phyloP scores from a whole-genome alignment of 2,113 vertebrate genomes.

The Oophaga pumilio region DNA sequence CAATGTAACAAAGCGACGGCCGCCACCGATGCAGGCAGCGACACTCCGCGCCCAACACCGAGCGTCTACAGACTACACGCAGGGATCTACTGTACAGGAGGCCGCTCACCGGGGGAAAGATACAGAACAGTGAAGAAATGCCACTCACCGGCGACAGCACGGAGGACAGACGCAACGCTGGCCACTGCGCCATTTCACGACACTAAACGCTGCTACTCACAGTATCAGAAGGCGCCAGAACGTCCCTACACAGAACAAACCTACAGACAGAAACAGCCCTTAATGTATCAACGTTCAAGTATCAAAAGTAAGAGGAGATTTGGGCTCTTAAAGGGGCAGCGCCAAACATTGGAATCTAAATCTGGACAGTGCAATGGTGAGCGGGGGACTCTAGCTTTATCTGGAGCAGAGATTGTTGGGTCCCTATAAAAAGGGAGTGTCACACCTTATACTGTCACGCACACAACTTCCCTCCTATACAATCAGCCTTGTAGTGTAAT shows the following conservation, averaged over 20 bases:
- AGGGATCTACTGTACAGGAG: not conserved
- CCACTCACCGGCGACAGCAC: not conserved
- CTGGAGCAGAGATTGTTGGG: not conserved
- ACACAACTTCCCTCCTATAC: no score
- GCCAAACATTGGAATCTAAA: not conserved
- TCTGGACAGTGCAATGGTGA: not conserved
- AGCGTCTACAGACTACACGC: not conserved
- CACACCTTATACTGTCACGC: no score
- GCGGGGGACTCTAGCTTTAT: not conserved
- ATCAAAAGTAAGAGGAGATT: slow-evolving; percentile 64
- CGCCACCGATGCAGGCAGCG: not conserved
- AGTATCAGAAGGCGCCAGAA: not conserved
- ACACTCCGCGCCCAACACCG: not conserved
- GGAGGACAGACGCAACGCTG: not conserved
- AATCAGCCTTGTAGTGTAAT: no score
- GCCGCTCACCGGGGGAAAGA: not conserved
- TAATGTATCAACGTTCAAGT: slow-evolving; percentile 62
- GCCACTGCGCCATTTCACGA: not conserved
- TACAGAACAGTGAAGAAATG: not conserved
- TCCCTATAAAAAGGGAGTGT: not conserved
- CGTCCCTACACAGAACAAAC: not conserved
- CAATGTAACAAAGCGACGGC: not conserved
- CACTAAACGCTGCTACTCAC: not conserved
- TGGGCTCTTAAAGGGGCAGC: slow-evolving; percentile 46
- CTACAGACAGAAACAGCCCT: slow-evolving; percentile 51